Evolutionary conservation across 1,140 invertebrate species (phyloP), one percentile per base, ranked within the genome.

Genomic region (Anthonomus grandis): DNA sequence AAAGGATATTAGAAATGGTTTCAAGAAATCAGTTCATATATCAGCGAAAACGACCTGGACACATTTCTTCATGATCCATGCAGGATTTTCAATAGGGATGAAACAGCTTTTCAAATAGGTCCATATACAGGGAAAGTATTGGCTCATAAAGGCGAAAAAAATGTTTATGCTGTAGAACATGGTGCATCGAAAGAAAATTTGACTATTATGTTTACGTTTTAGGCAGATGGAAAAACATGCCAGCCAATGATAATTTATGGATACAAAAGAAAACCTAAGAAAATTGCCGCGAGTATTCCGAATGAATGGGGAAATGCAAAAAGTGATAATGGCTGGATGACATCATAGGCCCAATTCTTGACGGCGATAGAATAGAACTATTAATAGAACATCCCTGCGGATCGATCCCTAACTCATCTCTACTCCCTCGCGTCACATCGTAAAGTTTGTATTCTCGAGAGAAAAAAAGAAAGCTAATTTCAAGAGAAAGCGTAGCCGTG

Each of bases 261-360:
- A 17, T 54, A 68, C 48, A 67, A 70, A 58, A 47, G 62, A 38
- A 38, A 66, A 21, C 67, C 65, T 23, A 27, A 4, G 17, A 48
- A 60, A 8, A 62, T 70, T 38, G 22, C 54, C 18, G 23, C 21
- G 27, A 60, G 25, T 38, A 42, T 71, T 12, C 69, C 71, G 47
- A n/a, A 42, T 23, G 54, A 62, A 37, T 75, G 72, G 69, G 64
- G 54, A 12, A 50, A 74, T 10, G 67, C 66, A 23, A 51, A 57
- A 24, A 63, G 58, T 41, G 66, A 74, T n/a, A 66, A 39, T 15
- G 71, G 70, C 0, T 74, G 71, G 71, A 75, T 74, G 69, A 73
- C 62, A 12, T 36, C 47, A 8, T 27, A n/a, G 27, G 27, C n/a
- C n/a, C n/a, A n/a, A n/a, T n/a, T n/a, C n/a, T n/a, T n/a, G n/a